phyloP scores from a whole-genome alignment of 2,797 vertebrate genomes.

The Channa striata region DNA sequence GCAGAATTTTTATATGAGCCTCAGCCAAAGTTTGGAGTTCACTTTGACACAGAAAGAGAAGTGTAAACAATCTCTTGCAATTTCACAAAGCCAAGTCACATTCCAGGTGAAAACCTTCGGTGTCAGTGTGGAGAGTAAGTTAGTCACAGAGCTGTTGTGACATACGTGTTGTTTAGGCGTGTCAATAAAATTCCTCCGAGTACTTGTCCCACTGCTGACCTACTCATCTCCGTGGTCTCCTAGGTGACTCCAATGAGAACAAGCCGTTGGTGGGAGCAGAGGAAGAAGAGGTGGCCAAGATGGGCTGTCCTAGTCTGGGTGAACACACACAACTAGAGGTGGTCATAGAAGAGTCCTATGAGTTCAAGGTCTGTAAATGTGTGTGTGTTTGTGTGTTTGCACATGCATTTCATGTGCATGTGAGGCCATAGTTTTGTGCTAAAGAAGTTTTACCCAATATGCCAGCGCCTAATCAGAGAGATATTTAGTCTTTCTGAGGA shows the following conservation, averaged over 20 bases:
- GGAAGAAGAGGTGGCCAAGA: conserved; percentile 84
- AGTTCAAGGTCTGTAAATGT: conserved; percentile 85
- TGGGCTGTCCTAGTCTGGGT: conserved; percentile 88
- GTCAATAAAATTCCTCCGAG: background rate
- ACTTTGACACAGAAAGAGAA: too few relatives aligned
- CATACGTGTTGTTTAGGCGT: too few relatives aligned
- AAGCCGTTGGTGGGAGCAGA: conserved; percentile 81
- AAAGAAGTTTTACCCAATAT: background rate
- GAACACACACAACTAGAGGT: conserved; percentile 85
- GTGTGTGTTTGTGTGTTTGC: background rate
- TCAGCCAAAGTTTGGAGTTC: too few relatives aligned
- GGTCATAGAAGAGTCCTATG: conserved; percentile 90
- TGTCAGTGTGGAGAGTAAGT: too few relatives aligned
- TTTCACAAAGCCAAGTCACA: too few relatives aligned
- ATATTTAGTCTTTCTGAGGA: background rate
- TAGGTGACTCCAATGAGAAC: conserved; percentile 88
- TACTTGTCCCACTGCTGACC: background rate
- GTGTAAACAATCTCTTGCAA: too few relatives aligned
- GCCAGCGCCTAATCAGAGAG: background rate
- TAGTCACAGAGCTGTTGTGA: too few relatives aligned
- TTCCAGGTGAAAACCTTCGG: too few relatives aligned
- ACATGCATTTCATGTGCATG: background rate
- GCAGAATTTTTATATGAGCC: too few relatives aligned
- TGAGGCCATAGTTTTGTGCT: background rate
- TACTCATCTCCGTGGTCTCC: conserved; percentile 1